phyloP scores from a whole-genome alignment of 1,140 invertebrate species.

The Euglossa dilemma region DNA sequence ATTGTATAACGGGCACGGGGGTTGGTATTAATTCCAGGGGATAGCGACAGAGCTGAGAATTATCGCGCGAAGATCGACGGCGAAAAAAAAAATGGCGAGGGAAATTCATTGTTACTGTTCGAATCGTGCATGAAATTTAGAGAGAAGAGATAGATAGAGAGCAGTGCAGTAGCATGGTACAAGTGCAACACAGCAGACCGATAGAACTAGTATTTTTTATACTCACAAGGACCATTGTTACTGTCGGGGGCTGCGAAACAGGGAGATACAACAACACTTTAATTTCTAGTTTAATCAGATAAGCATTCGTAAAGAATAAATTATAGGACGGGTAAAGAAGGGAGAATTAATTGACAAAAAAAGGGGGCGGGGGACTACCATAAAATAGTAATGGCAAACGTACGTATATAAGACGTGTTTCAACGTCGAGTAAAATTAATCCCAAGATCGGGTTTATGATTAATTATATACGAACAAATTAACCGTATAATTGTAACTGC shows the following conservation, averaged over 20 bases:
- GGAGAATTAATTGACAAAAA: constrained; percentile 11
- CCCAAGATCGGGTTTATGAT: background rate
- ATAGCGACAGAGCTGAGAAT: background rate
- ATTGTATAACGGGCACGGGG: background rate
- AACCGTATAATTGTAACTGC: constrained; percentile 11
- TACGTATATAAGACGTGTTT: background rate
- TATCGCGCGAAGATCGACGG: background rate
- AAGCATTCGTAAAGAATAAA: constrained; percentile 73
- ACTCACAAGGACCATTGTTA: constrained; percentile 93
- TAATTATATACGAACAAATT: constrained; percentile 22
- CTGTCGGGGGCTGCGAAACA: constrained; percentile 89
- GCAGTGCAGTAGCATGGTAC: constrained; percentile 72
- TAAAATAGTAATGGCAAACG: constrained; percentile 2
- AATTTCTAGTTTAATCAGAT: constrained; percentile 76
- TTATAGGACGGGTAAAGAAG: constrained; percentile 28
- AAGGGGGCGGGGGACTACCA: background rate
- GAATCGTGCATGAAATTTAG: constrained; percentile 24
- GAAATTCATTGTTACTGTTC: constrained; percentile 9
- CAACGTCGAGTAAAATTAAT: background rate
- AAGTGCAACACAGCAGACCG: constrained; percentile 80
- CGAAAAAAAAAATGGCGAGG: background rate
- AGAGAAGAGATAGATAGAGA: background rate
- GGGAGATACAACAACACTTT: constrained; percentile 82
- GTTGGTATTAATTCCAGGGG: background rate
- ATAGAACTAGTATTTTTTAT: constrained; percentile 83